A percentile compares a stretch with the other conserved stretches of the same genome.
Evolutionary conservation across 2,797 vertebrate species (phyloP).

Genomic region (Schizopygopsis pylzovi): DNA sequence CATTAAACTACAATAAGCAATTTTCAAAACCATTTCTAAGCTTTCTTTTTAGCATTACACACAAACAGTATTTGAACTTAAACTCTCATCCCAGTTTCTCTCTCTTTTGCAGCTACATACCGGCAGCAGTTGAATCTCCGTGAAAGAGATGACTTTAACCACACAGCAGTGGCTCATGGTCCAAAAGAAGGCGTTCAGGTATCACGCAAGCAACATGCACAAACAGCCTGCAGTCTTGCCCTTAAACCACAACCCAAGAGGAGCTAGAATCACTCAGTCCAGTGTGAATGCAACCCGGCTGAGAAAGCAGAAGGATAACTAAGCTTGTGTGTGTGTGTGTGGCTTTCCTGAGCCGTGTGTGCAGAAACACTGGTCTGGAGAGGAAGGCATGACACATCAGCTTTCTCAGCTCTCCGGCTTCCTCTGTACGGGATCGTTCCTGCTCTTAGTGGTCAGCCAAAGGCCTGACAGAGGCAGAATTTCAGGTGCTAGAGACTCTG

Average conservation of each 20-base stretch:
- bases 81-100: constrained; percentile 6
- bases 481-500: constrained; percentile 67
- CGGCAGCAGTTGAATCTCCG: constrained; percentile 80
- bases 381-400: constrained; percentile 88
- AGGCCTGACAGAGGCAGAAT: constrained; percentile 79
- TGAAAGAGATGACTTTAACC: constrained; percentile 82
- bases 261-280: constrained; percentile 37
- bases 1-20: not conserved
- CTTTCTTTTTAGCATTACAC: not conserved
- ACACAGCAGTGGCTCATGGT: constrained; percentile 78
- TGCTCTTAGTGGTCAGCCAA: constrained; percentile 60
- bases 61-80: not conserved
- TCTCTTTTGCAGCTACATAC: constrained; percentile 71
- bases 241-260: constrained; percentile 68
- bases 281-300: constrained; percentile 25
- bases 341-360: constrained; percentile 75
- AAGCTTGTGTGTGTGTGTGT: constrained; percentile 19
- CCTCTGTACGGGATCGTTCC: constrained; percentile 59
- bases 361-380: constrained; percentile 73
- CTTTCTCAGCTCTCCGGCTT: constrained; percentile 77
- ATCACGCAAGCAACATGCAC: constrained; percentile 44
- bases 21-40: not conserved
- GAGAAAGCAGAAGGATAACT: constrained; percentile 54
- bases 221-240: constrained; percentile 59
- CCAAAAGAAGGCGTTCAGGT: constrained; percentile 50